Evolutionary conservation across 2,888 invertebrate species (phyloP), one percentile per base, ranked within the genome.

Genomic region (Molanna angustata): DNA sequence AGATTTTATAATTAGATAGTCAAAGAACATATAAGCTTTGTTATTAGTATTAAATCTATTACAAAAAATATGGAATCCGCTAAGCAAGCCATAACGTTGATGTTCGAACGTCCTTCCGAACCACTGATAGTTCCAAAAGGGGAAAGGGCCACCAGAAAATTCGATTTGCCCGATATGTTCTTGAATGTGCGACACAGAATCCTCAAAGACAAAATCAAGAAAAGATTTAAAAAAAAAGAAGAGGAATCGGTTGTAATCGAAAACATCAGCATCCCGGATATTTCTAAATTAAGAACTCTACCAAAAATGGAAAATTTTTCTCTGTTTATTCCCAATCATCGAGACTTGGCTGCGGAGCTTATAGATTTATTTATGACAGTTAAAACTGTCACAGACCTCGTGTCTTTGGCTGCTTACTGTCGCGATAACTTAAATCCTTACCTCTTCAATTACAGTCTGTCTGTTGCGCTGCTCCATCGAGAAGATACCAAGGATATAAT

Each of bases 391-490:
- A 85, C 87, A 0, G 88, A 90, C 60, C 78, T 91, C 51, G 71
- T 83, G 62, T 82, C 86, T 0, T 69, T 83, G 20, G 79, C 84
- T 19, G 79, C 82, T 9, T 87, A 79, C 67, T 83, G 84, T 60
- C 81, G 87, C 57, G 82, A 87, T 60, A 76, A 83, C 31, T 51
- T 71, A 83, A 90, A 89, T 69, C 84, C 88, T 0, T 83, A 84
- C 65, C 69, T 89, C 72, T 89, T 86, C 72, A 83, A 86, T 69
- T 88, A 88, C 68, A 82, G 84, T 17, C 74, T 87, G 6, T 85
- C 87, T 1, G 86, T 88, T 33, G 84, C 86, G 3, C 72, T 88
- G 16, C 67, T 87, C 44, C 85, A 86, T 70, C 80, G 88, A 74
- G 65, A 66, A 0, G 89, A 89, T 65, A 87, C 88, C 2, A 82